These are phyloP conservation scores for Coregonus ussuriensis DNA, from an alignment of 2,797 vertebrate genomes.

Conservation along the genomic window DNA sequence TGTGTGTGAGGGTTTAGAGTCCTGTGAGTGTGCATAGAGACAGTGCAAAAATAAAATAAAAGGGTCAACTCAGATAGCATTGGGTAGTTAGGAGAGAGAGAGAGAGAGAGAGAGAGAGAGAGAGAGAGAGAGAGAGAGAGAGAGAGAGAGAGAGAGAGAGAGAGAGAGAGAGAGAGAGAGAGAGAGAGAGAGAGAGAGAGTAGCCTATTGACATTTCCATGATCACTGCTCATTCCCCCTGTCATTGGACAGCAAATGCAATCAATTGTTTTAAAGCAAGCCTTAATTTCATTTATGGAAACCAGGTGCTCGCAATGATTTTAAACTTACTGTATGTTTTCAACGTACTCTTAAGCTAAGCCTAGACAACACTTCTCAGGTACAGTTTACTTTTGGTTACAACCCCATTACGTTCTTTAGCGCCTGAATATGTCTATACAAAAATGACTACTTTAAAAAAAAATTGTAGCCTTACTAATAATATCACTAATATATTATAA, in stretches of 20 bases:
- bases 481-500: not conserved
- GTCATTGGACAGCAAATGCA: not conserved
- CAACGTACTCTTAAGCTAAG: not conserved
- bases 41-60: too few relatives aligned
- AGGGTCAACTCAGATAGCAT: too few relatives aligned
- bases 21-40: not conserved
- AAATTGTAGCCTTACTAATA: too few relatives aligned
- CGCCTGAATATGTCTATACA: too few relatives aligned
- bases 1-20: not conserved
- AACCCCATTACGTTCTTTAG: too few relatives aligned
- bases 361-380: not conserved
- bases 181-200: conserved; percentile 9
- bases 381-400: not conserved
- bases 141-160: conserved; percentile 2
- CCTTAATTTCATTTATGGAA: not conserved
- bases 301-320: not conserved
- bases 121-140: conserved; percentile 12
- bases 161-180: not conserved
- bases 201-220: not conserved
- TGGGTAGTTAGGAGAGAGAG: not conserved
- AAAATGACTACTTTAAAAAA: too few relatives aligned
- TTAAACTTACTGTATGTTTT: not conserved
- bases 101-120: conserved; percentile 3
- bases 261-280: not conserved
- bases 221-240: not conserved